Base-by-base conservation (phyloP, 2,888 invertebrate genomes). In the Heteropelma amictum region DNA sequence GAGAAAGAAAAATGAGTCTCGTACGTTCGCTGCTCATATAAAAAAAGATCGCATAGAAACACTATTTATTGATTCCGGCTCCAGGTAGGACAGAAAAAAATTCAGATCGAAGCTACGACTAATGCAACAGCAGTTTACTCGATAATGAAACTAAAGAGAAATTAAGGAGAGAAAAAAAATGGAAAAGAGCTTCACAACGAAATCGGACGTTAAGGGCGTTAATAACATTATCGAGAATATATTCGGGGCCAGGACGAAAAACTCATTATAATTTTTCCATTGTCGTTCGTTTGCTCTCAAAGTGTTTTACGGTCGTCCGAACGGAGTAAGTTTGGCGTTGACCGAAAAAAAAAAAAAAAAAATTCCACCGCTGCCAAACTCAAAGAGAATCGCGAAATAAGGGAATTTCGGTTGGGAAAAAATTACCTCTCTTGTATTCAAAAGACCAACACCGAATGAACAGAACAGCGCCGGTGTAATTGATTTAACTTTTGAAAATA, bases 401-500 rank as follows among this genome's bases (percentile, higher is more conserved):
- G 33, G 14, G 30, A 47, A 47, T 33, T 47, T 47, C n/a, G 12
- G 33, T 45, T 33, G 6, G 21, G 8, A 21, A 47, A 47, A 47
- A 42, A 33, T 47, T 19, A 21, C 10, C 19, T n/a, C 33, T 19
- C 61, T 10, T 14, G 33, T 38, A 54, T 35, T 47, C 28, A 38
- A 53, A 54, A 21, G 12, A 40, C 10, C 17, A 28, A 38, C 54
- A 38, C 35, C 45, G 26, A 56, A 53, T 33, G 23, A 14, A 40
- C 49, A 49, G 23, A 12, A 65, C 21, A 42, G 42, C 19, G 40
- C 21, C n/a, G 65, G 21, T 12, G 17, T 60, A 72, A 72, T 60
- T 40, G 33, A 60, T 58, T 72, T 72, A 65, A 14, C 51, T 14
- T 51, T 42, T 42, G 40, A 49, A 35, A 28, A 26, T 56, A 33